Conservation (phyloP, 2,113 vertebrate species). For the Cathartes aura region DNA sequence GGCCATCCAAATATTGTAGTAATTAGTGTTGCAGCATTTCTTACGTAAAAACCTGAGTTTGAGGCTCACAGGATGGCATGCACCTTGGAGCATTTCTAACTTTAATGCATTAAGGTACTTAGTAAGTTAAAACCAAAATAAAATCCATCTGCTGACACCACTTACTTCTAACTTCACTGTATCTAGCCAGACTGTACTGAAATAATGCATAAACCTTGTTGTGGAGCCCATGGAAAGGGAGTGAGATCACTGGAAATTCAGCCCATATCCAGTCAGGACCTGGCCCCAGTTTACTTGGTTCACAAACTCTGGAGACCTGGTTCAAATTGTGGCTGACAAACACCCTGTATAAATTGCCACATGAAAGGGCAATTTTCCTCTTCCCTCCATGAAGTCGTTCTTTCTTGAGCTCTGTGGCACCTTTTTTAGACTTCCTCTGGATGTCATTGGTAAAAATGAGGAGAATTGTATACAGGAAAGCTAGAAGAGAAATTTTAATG, state of each 20-base stretch:
- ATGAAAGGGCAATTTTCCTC: background rate
- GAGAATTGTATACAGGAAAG: background rate
- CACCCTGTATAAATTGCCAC: background rate
- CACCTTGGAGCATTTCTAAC: background rate
- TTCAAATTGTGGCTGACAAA: background rate
- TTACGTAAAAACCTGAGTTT: background rate
- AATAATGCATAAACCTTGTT: background rate
- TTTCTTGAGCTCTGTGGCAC: background rate
- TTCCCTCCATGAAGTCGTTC: background rate
- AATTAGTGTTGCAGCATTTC: background rate
- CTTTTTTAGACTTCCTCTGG: background rate
- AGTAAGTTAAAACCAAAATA: background rate
- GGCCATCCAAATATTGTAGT: background rate
- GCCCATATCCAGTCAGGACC: background rate
- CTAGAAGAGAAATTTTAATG: background rate
- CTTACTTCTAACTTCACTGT: background rate
- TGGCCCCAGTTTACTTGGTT: background rate
- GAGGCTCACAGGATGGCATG: background rate
- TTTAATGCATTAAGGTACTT: background rate
- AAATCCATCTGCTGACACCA: background rate
- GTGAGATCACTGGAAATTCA: background rate
- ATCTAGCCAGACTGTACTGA: background rate
- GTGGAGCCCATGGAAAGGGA: background rate
- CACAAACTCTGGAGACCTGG: background rate
- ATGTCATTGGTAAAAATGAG: accelerated